phyloP scores from a whole-genome alignment of 2,797 vertebrate species.

The Cirrhinus mrigala region DNA sequence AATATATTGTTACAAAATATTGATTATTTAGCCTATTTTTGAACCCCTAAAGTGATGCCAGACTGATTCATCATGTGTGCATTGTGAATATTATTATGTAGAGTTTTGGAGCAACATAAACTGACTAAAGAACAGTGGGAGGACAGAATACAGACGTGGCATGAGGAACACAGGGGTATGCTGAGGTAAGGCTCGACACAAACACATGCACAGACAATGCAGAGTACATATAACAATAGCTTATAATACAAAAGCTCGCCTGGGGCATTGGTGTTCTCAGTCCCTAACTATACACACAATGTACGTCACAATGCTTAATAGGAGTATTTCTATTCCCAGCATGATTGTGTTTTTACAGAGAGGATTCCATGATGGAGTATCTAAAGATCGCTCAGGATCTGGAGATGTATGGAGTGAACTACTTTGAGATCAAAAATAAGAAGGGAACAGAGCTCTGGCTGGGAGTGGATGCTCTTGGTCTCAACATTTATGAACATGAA shows the following conservation, averaged over 20 bases:
- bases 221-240: not conserved
- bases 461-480: slow-evolving; percentile 91
- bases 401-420: slow-evolving; percentile 99
- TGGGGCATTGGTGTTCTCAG: slow-evolving; percentile 19
- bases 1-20: not conserved
- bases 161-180: slow-evolving; percentile 95
- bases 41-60: not conserved
- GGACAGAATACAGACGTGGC: slow-evolving; percentile 98
- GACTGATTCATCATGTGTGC: not conserved
- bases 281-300: not conserved
- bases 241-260: not conserved
- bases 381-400: slow-evolving; percentile 97
- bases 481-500: slow-evolving; percentile 97
- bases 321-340: not conserved
- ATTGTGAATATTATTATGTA: slow-evolving; percentile 64
- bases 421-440: slow-evolving; percentile 99
- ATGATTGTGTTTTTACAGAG: slow-evolving; percentile 75
- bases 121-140: slow-evolving; percentile 99
- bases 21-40: not conserved
- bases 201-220: not conserved
- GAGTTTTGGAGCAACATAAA: slow-evolving; percentile 97
- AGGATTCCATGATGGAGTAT: slow-evolving; percentile 86
- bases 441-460: slow-evolving; percentile 94
- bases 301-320: slow-evolving; percentile 12
- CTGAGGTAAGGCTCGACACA: slow-evolving; percentile 80